These are phyloP conservation scores for Dryas iulia DNA, from an alignment of 1,140 invertebrate genomes.

Conservation along the genomic window DNA sequence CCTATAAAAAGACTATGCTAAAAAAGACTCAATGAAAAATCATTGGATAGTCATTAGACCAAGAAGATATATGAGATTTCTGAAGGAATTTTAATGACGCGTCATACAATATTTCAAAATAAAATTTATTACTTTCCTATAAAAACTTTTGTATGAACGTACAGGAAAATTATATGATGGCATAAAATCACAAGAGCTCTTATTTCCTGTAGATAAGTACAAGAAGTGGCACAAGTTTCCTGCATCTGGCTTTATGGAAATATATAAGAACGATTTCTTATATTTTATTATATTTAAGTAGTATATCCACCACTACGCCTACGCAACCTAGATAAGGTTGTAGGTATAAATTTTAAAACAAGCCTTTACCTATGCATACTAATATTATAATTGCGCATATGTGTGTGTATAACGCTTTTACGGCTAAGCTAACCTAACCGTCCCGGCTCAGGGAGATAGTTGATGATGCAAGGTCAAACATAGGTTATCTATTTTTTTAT, in stretches of 20 bases:
- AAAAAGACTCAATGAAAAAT: too few relatives aligned
- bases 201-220: constrained; percentile 7
- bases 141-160: neutral
- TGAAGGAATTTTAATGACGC: neutral
- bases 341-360: too few relatives aligned
- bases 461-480: too few relatives aligned
- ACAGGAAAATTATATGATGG: constrained; percentile 2
- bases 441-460: too few relatives aligned
- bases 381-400: too few relatives aligned
- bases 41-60: neutral
- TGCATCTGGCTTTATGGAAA: neutral
- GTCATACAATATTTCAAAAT: neutral
- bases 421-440: too few relatives aligned
- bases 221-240: constrained; percentile 5
- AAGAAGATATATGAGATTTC: neutral
- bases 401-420: too few relatives aligned
- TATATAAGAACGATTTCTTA: neutral
- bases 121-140: neutral
- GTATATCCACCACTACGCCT: too few relatives aligned
- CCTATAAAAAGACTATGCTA: too few relatives aligned
- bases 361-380: too few relatives aligned
- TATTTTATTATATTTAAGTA: neutral
- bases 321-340: too few relatives aligned
- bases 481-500: too few relatives aligned
- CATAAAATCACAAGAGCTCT: constrained; percentile 1